phyloP scores from a whole-genome alignment of 92 coral and sea anemone genomes.

The Porites lobata region DNA sequence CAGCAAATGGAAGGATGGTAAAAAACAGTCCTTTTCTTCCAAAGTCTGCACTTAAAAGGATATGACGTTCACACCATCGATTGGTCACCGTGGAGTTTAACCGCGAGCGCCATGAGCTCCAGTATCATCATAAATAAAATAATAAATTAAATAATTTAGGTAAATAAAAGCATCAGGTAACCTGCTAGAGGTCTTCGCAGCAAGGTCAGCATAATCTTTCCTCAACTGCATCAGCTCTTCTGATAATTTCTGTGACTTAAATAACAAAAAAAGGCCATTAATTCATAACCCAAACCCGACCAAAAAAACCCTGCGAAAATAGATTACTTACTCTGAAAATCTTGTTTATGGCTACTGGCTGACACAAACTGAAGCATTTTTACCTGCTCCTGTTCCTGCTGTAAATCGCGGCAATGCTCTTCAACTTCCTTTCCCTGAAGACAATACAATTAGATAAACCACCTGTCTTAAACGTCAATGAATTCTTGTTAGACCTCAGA shows the following conservation, averaged over 20 bases:
- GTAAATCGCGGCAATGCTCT: constrained; percentile 17
- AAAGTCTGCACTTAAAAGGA: too few relatives aligned
- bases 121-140: too few relatives aligned
- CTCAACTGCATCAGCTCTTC: constrained; percentile 58
- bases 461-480: neutral
- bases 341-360: too few relatives aligned
- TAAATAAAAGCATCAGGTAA: neutral
- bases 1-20: too few relatives aligned
- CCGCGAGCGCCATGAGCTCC: too few relatives aligned
- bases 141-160: neutral
- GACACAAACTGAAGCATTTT: neutral
- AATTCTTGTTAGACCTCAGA: too few relatives aligned
- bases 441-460: neutral
- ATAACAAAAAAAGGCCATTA: neutral
- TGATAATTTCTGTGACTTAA: constrained; percentile 80
- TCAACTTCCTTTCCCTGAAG: constrained; percentile 33
- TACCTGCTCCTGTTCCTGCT: constrained; percentile 29
- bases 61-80: too few relatives aligned
- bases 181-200: constrained; percentile 76
- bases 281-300: neutral
- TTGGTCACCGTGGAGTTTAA: too few relatives aligned
- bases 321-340: too few relatives aligned
- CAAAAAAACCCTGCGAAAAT: too few relatives aligned
- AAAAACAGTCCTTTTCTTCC: too few relatives aligned
- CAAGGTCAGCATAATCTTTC: constrained; percentile 72